A percentile compares a stretch with the other conserved stretches of the same genome.
These are phyloP conservation scores for Morpho deidamia DNA, from an alignment of 2,888 invertebrate species.

Conservation along the genomic window DNA sequence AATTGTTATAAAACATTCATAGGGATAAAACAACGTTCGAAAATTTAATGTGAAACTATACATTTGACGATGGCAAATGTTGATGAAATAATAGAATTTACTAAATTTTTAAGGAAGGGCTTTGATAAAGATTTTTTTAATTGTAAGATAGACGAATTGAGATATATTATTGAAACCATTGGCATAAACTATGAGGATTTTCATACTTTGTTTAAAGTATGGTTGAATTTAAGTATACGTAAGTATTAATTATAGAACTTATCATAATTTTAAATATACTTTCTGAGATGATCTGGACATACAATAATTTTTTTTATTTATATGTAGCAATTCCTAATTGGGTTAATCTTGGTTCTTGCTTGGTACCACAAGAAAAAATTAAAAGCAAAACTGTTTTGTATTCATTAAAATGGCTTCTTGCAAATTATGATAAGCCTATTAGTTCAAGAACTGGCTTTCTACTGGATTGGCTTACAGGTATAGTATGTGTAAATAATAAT, in stretches of 20 bases:
- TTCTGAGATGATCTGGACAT: not conserved
- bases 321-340: constrained; percentile 63
- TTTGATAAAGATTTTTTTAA: constrained; percentile 68
- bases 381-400: constrained; percentile 54
- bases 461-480: constrained; percentile 69
- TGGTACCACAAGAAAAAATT: constrained; percentile 55
- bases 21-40: not conserved
- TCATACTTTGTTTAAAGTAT: constrained; percentile 62
- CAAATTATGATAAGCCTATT: constrained; percentile 44
- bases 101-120: constrained; percentile 60
- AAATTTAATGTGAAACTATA: not conserved
- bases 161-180: constrained; percentile 46
- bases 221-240: constrained; percentile 71
- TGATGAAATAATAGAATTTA: constrained; percentile 62
- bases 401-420: constrained; percentile 60
- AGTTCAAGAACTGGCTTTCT: constrained; percentile 53
- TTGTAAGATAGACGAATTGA: constrained; percentile 57
- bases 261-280: not conserved
- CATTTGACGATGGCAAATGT: constrained; percentile 47
- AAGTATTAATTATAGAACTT: constrained; percentile 35
- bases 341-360: constrained; percentile 55
- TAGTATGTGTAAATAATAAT: not conserved
- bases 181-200: constrained; percentile 58
- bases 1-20: not conserved
- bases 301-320: not conserved